A percentile compares a stretch with the other conserved stretches of the same genome.
These are phyloP conservation scores for Girardia tigrina DNA, from an alignment of 2,888 invertebrate genomes.

Conservation along the genomic window DNA sequence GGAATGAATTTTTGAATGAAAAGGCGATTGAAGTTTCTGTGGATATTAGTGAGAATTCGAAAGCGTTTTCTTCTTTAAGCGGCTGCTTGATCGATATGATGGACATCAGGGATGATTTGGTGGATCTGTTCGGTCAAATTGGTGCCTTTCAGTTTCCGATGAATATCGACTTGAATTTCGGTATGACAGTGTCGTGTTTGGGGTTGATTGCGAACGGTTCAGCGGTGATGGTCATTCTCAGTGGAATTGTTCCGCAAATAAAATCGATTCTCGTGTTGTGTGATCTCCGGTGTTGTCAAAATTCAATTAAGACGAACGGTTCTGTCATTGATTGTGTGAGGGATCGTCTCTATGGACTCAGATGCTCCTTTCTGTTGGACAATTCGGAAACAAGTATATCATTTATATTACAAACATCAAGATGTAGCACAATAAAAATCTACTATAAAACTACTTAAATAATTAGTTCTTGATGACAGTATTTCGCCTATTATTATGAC, in stretches of 20 bases:
- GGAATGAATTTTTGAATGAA: no score
- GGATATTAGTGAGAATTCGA: no score
- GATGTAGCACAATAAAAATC: no score
- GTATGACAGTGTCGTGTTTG: slow-evolving; percentile 81
- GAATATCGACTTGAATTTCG: slow-evolving; percentile 82
- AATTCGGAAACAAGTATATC: no score
- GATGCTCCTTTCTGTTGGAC: no score
- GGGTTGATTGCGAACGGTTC: slow-evolving; percentile 85
- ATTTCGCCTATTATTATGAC: no score
- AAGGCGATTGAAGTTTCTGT: no score
- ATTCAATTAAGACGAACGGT: background rate
- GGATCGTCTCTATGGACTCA: no score
- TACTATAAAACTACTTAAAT: no score
- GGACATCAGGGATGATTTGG: slow-evolving; percentile 68
- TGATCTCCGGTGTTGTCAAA: background rate
- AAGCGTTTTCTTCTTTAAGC: no score
- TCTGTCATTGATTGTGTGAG: background rate
- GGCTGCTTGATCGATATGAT: slow-evolving; percentile 95
- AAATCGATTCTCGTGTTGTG: background rate
- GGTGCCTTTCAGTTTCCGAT: slow-evolving; percentile 85
- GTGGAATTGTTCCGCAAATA: slow-evolving; percentile 66
- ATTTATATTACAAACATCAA: no score
- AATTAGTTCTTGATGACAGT: no score
- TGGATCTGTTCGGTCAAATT: slow-evolving; percentile 65
- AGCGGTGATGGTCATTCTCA: slow-evolving; percentile 86